Evolutionary conservation across 2,888 invertebrate genomes (phyloP).

Genomic region (Nowickia ferox): DNA sequence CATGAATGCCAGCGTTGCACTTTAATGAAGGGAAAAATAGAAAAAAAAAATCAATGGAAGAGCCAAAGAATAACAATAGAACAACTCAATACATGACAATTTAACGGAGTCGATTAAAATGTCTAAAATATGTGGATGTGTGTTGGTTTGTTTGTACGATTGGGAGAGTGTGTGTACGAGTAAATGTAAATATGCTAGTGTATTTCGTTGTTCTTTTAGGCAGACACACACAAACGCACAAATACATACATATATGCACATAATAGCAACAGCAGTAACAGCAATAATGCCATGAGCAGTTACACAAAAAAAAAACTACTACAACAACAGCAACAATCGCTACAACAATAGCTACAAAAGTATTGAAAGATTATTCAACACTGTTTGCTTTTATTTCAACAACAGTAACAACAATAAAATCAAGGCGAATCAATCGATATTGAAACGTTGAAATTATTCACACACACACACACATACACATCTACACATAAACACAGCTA

Average conservation of each 20-base stretch:
- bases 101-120: slow-evolving; percentile 57
- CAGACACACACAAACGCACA: not conserved
- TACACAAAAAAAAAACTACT: slow-evolving; percentile 10
- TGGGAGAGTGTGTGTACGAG: not conserved
- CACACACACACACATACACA: not conserved
- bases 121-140: slow-evolving; percentile 23
- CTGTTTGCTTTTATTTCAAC: slow-evolving; percentile 63
- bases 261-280: slow-evolving; percentile 28
- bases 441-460: slow-evolving; percentile 42
- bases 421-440: slow-evolving; percentile 69
- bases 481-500: not conserved
- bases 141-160: not conserved
- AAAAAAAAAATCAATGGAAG: not conserved
- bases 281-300: slow-evolving; percentile 38
- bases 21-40: slow-evolving; percentile 28
- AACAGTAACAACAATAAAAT: slow-evolving; percentile 58
- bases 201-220: slow-evolving; percentile 24
- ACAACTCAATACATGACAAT: slow-evolving; percentile 53
- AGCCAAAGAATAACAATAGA: slow-evolving; percentile 47
- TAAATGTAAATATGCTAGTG: slow-evolving; percentile 6
- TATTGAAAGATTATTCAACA: slow-evolving; percentile 71
- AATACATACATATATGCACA: not conserved
- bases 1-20: slow-evolving; percentile 50
- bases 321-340: slow-evolving; percentile 27
- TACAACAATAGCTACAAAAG: slow-evolving; percentile 43